Base-by-base conservation (phyloP, 2,888 invertebrate genomes). In the Sericinus montela region DNA sequence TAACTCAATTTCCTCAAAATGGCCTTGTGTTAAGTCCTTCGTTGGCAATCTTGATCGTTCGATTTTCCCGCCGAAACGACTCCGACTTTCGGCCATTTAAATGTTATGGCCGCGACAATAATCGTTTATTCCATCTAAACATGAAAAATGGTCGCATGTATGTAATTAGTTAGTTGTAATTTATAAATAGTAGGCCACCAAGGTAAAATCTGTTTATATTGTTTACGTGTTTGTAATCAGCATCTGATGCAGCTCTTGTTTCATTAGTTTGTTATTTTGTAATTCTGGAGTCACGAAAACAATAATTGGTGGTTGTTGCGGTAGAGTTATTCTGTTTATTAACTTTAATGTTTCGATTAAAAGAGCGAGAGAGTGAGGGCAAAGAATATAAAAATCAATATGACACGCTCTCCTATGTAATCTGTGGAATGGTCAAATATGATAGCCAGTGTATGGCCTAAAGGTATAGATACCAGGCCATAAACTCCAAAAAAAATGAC, bases 71-170 rank as follows among this genome's bases (percentile, higher is more conserved):
- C 55, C 46, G 48, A 35, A 43, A 51, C 30, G 28, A 14, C 34
- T 38, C 36, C 40, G 41, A 45, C 49, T 55, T 43, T 43, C 35
- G 49, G 44, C 50, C 45, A 41, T 45, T 44, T 45, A 41, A 34
- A 47, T 19, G 35, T 15, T 30, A 38, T 43, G 30, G 36, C 32
- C 39, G 34, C 34, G 29, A 25, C 38, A 48, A 40, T 51, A 49
- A 55, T 55, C 55, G 51, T 42, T 49, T 47, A 53, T 51, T 30
- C 23, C 51, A 55, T 55, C 55, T 44, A 34, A 45, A 53, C 55
- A 55, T 53, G 55, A 55, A 55, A n/a, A 51, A 48, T 30, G 46
- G 43, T 44, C 38, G 46, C 51, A 53, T 53, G 53, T 45, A 10
- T 11, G 45, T 35, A 49, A 49, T 49, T 49, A 40, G 45, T 44